Percentiles rank a stretch among this genome's conserved stretches.
These are phyloP conservation scores for Geotrupes spiniger DNA, from an alignment of 2,888 invertebrate genomes.

Conservation along the genomic window DNA sequence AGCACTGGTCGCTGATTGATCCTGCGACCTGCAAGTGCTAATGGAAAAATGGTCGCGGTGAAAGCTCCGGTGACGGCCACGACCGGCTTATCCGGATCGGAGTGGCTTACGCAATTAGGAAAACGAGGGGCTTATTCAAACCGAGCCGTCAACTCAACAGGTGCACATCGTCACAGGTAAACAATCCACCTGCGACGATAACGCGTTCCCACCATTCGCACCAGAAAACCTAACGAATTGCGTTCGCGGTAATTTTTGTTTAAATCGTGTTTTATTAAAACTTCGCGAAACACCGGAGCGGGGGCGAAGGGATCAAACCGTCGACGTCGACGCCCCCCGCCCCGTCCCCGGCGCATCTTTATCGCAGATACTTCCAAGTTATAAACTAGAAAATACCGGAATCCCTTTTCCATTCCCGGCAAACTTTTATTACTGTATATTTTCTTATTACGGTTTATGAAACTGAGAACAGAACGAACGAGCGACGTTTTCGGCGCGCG, in stretches of 20 bases:
- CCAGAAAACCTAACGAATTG: no score
- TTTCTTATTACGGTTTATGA: constrained; percentile 15
- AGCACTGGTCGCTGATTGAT: no score
- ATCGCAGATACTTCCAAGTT: constrained; percentile 15
- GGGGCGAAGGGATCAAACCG: no score
- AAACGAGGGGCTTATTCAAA: constrained; percentile 24
- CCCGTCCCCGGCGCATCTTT: constrained; percentile 2
- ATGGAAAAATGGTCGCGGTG: neutral
- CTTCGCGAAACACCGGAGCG: no score
- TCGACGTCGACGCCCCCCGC: constrained; percentile 5
- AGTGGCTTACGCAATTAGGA: constrained; percentile 31
- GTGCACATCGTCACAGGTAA: constrained; percentile 29
- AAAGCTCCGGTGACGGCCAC: constrained; percentile 16
- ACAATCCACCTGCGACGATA: constrained; percentile 11
- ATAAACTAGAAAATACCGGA: constrained; percentile 17
- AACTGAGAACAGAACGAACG: neutral
- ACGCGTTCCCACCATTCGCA: neutral
- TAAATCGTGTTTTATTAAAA: no score
- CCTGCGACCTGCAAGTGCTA: no score
- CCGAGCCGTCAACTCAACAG: constrained; percentile 30
- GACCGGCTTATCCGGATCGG: constrained; percentile 28
- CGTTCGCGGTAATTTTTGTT: no score
- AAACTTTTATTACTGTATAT: constrained; percentile 16
- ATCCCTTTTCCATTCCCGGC: constrained; percentile 7
- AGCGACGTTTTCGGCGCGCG: neutral